Evolutionary conservation across 2,113 vertebrate genomes (phyloP), one percentile per base, ranked within the genome.

Genomic region (Halichoeres trimaculatus): DNA sequence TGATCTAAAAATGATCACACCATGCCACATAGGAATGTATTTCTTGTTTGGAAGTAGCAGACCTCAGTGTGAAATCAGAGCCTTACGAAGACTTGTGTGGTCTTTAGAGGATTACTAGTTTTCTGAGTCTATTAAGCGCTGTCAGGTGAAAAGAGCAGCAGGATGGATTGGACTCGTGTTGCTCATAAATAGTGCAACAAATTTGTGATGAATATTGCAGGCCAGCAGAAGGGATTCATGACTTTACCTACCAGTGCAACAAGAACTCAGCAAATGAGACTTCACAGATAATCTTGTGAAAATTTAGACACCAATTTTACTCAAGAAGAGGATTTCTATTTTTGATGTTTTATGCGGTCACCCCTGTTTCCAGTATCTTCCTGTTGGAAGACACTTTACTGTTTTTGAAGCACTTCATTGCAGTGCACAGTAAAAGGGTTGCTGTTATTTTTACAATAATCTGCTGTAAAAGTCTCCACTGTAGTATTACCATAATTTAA

Each of bases 131-230:
- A 92, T 87, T 89, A 87, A 81, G 90, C 89, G 77, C 89, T 81
- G 77, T 81, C 87, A 86, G 81, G 63, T 89, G 90, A 94, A 45
- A 71, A 41, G 75, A 94, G 93, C 66, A 56, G 64, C 20, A 58
- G 41, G 70, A 83, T 13, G 34, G 81, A 71, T 58, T 48, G 64
- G 74, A 92, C 90, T 95, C 89, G 71, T 90, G 88, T 93, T 91
- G 80, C 95, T 94, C 91, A 96, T 96, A 65, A 96, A 90, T 96
- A 95, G 93, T 94, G 91, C 81, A 96, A 93, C 76, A 90, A 65
- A 41, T 41, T 82, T 75, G 77, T 88, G 90, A 93, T 93, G 83
- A 74, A 84, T 88, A 83, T 87, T 93, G 87, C 86, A 93, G 47
- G n/a, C 51, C 66, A 45, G 43, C 41, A 43, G 75, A 67, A 57